phyloP scores from a whole-genome alignment of 2,888 invertebrate genomes.

The Metopia argyrocephala region DNA sequence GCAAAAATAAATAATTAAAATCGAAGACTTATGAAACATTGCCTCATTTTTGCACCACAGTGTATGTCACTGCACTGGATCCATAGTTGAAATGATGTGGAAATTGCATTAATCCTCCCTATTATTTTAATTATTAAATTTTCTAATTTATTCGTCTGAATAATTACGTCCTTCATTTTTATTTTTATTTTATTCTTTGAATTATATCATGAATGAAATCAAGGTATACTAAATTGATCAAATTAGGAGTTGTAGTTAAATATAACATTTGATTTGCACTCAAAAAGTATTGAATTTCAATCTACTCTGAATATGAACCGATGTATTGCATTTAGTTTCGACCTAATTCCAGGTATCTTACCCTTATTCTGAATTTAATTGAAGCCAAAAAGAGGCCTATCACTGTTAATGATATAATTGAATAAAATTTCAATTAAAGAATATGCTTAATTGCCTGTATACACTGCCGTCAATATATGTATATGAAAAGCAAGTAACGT shows the following conservation, averaged over 20 bases:
- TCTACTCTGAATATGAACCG: too few species aligned
- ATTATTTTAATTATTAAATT: slow-evolving; percentile 79
- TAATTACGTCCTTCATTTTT: slow-evolving; percentile 76
- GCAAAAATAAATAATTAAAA: too few species aligned
- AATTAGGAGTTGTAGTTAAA: slow-evolving; percentile 71
- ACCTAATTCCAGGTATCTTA: slow-evolving; percentile 73
- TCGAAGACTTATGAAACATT: too few species aligned
- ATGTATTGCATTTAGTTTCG: too few species aligned
- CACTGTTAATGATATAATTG: slow-evolving; percentile 76
- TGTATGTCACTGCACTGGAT: too few species aligned
- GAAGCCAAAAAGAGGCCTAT: slow-evolving; percentile 81
- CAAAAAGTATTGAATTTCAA: too few species aligned
- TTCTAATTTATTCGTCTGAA: slow-evolving; percentile 72
- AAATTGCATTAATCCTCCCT: slow-evolving; percentile 83
- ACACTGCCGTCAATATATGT: too few species aligned
- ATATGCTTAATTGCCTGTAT: too few species aligned
- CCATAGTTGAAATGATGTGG: too few species aligned
- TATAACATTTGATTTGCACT: slow-evolving; percentile 72
- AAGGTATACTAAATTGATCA: slow-evolving; percentile 82
- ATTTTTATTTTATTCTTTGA: slow-evolving; percentile 80
- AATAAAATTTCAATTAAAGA: too few species aligned
- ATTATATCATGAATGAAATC: slow-evolving; percentile 80
- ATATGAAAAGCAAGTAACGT: too few species aligned
- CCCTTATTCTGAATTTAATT: slow-evolving; percentile 80
- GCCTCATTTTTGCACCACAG: too few species aligned